Evolutionary conservation across 2,113 vertebrate species (phyloP).

Genomic region (Trogon surrucura): DNA sequence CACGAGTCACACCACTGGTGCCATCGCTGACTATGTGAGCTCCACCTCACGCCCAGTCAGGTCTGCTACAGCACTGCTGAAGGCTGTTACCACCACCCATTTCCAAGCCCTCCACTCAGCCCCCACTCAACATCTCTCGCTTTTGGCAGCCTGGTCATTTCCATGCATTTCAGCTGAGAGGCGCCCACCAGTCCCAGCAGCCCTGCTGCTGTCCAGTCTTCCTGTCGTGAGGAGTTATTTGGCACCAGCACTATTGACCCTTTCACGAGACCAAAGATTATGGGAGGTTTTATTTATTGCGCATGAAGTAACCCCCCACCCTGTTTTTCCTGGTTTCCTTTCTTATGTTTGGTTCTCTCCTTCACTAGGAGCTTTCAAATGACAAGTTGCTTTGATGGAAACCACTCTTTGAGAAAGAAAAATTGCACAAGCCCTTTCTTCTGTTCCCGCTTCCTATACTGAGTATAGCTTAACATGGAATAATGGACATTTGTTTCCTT

Average conservation of each 20-base stretch:
- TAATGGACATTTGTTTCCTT: neutral
- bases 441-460: neutral
- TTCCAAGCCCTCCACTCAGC: neutral
- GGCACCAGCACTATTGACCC: neutral
- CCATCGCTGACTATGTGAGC: neutral
- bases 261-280: neutral
- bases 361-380: neutral
- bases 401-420: constrained; percentile 4
- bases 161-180: neutral
- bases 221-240: neutral
- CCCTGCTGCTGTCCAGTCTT: neutral
- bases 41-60: neutral
- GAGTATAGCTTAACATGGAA: neutral
- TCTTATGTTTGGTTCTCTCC: neutral
- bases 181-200: rapidly evolving
- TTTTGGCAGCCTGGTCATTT: neutral
- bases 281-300: constrained; percentile 28
- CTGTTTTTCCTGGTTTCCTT: constrained; percentile 32
- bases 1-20: rapidly evolving
- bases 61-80: neutral
- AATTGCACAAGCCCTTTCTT: neutral
- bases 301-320: neutral
- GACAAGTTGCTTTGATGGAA: constrained; percentile 17
- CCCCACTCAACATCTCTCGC: neutral
- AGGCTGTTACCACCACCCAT: neutral